Base-by-base conservation (phyloP, 2,888 invertebrate genomes). In the Geophilus truncorum region DNA sequence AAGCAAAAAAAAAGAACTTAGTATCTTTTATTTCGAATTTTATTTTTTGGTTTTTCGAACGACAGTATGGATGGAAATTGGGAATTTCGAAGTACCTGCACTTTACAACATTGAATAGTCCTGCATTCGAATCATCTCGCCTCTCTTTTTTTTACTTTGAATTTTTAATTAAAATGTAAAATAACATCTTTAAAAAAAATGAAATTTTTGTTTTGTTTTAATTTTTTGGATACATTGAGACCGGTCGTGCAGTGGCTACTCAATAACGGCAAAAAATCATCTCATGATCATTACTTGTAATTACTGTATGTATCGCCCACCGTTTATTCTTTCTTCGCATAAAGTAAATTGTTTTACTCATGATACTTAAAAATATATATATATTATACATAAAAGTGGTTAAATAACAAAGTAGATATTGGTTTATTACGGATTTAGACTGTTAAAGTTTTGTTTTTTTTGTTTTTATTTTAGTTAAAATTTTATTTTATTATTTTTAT, bases 281-380 rank as follows among this genome's bases (percentile, higher is more conserved):
- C 25, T 70, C 70, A 70, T 70, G 70, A 70, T 70, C 70, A 70
- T 70, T 70, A 70, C 28, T 28, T 70, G 70, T 70, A 70, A 70
- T 70, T 70, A 70, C 10, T 70, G 70, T 70, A 70, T 70, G 70
- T 70, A 70, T 70, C 70, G 12, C 70, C 57, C 21, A 62, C 18
- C 57, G n/a, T 23, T 62, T 62, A 4, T 62, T 62, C 18, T 62
- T 18, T 62, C 18, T 18, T 9, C 15, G 6, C 10, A 23, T 23
- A 62, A 70, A 70, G 45, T 4, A 45, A 45, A 45, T 45, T 18
- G 45, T 70, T 28, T 70, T 28, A 70, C 70, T 62, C 57, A 62
- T 23, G 57, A 21, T 62, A 62, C 18, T 62, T 62, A 40, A 40
- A 51, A n/a, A 18, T 45, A 45, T n/a, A 18, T 1, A 18, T 7